phyloP scores from a whole-genome alignment of 2,797 vertebrate species.

The Scarus forsteni region DNA sequence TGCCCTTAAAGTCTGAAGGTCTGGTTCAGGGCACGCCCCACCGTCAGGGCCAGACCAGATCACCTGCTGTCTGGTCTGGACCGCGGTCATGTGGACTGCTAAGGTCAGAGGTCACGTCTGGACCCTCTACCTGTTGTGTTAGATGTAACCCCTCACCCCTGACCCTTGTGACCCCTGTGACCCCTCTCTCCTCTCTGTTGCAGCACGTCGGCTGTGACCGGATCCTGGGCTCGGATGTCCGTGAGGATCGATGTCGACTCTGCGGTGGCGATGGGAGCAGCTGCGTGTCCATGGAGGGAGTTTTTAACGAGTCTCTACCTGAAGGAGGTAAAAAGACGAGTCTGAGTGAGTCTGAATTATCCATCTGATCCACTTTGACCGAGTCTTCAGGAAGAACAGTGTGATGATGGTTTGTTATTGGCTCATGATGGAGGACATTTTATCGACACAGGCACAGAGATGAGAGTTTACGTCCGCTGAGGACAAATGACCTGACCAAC shows the following conservation, averaged over 20 bases:
- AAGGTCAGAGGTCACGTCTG: conserved; percentile 77
- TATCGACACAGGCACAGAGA: no score
- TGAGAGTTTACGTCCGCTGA: no score
- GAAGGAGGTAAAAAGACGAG: conserved; percentile 87
- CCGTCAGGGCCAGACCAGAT: conserved; percentile 1
- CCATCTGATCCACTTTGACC: no score
- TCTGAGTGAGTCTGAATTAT: no score
- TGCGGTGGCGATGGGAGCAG: conserved; percentile 94
- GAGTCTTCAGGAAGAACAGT: no score
- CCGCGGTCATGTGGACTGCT: conserved; percentile 74
- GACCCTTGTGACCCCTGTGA: conserved; percentile 51
- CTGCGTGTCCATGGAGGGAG: conserved; percentile 92
- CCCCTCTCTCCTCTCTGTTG: conserved; percentile 55
- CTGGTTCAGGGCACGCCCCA: no score
- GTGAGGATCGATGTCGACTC: conserved; percentile 94
- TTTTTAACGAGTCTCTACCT: conserved; percentile 91
- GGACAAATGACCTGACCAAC: no score
- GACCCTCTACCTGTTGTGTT: conserved; percentile 76
- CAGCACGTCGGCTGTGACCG: conserved; percentile 98
- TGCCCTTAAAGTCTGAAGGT: no score
- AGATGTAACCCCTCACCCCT: conserved; percentile 62
- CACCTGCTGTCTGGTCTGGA: conserved; percentile 76
- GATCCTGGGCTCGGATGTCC: conserved; percentile 91
- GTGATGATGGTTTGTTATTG: no score
- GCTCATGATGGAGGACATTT: no score